Base-by-base conservation (phyloP, 2,797 vertebrate species). In the Bradypus variegatus region DNA sequence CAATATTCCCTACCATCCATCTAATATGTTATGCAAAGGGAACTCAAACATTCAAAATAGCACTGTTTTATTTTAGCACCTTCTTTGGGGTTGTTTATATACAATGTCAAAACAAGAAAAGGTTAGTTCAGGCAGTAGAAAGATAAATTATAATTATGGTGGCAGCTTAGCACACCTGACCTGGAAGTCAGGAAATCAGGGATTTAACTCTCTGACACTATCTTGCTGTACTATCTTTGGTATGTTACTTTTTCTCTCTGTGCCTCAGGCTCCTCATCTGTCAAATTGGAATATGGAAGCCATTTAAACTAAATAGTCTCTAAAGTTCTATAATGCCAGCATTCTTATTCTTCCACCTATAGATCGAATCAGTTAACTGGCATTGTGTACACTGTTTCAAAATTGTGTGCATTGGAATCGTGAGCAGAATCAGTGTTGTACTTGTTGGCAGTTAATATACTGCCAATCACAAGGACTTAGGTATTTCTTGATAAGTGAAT, bases 231-330 rank as follows among this genome's bases (percentile, higher is more conserved):
- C 27, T 8, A 53, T 86, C 60, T 76, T 76, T 27, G 29, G 11
- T 70, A 64, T 90, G 16, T 73, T 87, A 78, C 19, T 78, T 45
- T 36, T 31, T 65, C 15, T 92, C 38, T 89, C 19, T 75, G 36
- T 3, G 14, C 36, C 27, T 82, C 64, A 7, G 15, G 2, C 60
- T 88, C 36, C 48, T 90, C 23, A 69, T 36, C 12, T 81, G 36
- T 82, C 88, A 93, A 87, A 88, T 2, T 38, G 21, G 25, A 94
- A 88, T 77, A 88, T 53, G 29, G 16, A 89, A 89, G 31, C 75
- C 11, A 13, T 53, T 82, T 53, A 70, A 75, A 75, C 21, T 53
- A 62, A 36, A 64, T 73, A 60, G n/a, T 65, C 80, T 62, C 88
- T 89, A 79, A 87, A 13, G 6, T 80, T 60, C 55, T 19, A 69